phyloP scores from a whole-genome alignment of 35 echinoderm and acorn worm species.

The Hemicentrotus pulcherrimus region DNA sequence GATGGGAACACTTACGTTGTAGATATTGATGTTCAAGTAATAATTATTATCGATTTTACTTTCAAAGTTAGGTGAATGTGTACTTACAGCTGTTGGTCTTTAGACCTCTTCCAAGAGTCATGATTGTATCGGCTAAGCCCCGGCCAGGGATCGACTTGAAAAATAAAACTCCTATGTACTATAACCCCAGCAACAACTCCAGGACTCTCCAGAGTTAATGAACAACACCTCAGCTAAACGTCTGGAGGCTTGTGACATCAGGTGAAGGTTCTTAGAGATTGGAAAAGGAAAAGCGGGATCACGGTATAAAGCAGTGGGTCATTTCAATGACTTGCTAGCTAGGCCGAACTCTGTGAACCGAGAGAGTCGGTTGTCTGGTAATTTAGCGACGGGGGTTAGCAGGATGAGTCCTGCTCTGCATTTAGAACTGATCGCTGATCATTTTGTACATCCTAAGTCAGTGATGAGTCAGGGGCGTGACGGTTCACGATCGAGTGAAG shows the following conservation, averaged over 20 bases:
- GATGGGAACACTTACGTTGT: too few relatives aligned
- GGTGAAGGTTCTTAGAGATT: neutral
- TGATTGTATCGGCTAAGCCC: neutral
- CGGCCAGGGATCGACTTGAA: neutral
- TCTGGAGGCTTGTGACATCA: neutral
- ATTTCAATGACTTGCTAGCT: neutral
- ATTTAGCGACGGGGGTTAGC: neutral
- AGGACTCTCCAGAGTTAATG: neutral
- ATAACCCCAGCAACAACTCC: too few relatives aligned
- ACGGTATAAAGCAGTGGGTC: neutral
- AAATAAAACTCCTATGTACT: neutral
- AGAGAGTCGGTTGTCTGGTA: neutral
- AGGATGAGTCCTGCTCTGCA: neutral
- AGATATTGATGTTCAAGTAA: too few relatives aligned
- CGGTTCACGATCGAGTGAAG: neutral
- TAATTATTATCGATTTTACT: neutral
- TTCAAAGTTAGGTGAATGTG: neutral
- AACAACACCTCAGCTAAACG: neutral
- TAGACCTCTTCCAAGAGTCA: neutral
- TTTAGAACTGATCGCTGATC: neutral
- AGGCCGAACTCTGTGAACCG: neutral
- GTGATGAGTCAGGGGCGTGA: neutral
- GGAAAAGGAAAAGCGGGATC: neutral
- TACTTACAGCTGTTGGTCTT: neutral
- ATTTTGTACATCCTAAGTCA: neutral